Base-by-base conservation (phyloP, 1,140 invertebrate species). In the Philaenus spumarius region DNA sequence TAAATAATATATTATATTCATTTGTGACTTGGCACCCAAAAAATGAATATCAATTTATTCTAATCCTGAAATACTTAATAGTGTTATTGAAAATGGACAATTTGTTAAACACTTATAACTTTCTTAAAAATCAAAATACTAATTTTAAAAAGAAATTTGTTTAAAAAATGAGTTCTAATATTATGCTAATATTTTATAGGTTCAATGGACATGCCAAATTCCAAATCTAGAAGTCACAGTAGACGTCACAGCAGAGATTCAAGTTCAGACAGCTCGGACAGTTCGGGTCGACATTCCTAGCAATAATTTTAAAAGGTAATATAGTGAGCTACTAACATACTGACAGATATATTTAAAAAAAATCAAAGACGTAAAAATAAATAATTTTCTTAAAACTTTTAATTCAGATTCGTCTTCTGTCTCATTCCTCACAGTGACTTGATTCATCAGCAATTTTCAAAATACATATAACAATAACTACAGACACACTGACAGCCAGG, bases 201-300 rank as follows among this genome's bases (percentile, higher is more conserved):
- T 51, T 20, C 20, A 14, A 43, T 58, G 20, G 56, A 58, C 12
- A 30, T 17, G 23, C 19, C 24, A 34, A 26, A n/a, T 26, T 51
- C 24, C 22, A 58, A 58, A 35, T 35, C 47, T n/a, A 23, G 56
- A 22, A 30, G 26, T 30, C 56, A 58, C 19, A 51, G 34, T 23
- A 24, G 56, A 15, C 22, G 56, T 2, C 45, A 46, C 22, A 47
- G 42, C 35, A 34, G 56, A 23, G 45, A 46, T 39, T 58, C 56
- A 1, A 51, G 46, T 50, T 58, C 56, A 11, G 56, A 58, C 5
- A 50, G 46, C 15, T 58, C 56, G 14, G 45, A 45, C 20, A 42
- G 56, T 35, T 52, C 58, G 17, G 51, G 58, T n/a, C 43, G 58
- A 46, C 58, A 53, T 52, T 59, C 58, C 24, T 59, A 59, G 50